Conservation (phyloP, 1,140 invertebrate genomes). For the Solen grandis region DNA sequence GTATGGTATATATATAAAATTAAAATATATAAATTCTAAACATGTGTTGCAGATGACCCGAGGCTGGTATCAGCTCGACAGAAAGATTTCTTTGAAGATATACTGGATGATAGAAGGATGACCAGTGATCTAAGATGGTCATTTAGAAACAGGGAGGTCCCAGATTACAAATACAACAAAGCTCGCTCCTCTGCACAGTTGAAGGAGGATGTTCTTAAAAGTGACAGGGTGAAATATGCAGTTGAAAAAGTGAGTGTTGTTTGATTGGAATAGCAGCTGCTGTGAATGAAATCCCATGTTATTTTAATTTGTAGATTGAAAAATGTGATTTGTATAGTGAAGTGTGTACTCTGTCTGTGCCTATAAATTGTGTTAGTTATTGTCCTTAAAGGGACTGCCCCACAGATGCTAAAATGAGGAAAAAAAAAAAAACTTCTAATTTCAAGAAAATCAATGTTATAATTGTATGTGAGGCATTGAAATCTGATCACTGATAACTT, state of each 20-base stretch:
- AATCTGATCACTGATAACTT: no score
- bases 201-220: constrained; percentile 80
- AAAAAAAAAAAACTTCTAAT: no score
- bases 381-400: no score
- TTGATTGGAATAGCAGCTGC: no score
- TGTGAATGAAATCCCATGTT: no score
- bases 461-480: no score
- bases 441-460: no score
- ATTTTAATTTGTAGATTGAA: no score
- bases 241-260: constrained; percentile 81
- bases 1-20: neutral
- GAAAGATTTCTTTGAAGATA: constrained; percentile 81
- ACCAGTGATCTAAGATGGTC: constrained; percentile 84
- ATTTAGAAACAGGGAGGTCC: constrained; percentile 80
- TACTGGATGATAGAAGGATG: constrained; percentile 80
- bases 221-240: constrained; percentile 81
- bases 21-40: neutral
- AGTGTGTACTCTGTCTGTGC: no score
- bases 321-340: no score
- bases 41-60: constrained; percentile 76
- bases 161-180: constrained; percentile 81
- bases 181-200: constrained; percentile 78
- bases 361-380: no score
- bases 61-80: constrained; percentile 71
- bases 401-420: no score